phyloP scores from a whole-genome alignment of 2,113 vertebrate species.

The Pycnonotus jocosus region DNA sequence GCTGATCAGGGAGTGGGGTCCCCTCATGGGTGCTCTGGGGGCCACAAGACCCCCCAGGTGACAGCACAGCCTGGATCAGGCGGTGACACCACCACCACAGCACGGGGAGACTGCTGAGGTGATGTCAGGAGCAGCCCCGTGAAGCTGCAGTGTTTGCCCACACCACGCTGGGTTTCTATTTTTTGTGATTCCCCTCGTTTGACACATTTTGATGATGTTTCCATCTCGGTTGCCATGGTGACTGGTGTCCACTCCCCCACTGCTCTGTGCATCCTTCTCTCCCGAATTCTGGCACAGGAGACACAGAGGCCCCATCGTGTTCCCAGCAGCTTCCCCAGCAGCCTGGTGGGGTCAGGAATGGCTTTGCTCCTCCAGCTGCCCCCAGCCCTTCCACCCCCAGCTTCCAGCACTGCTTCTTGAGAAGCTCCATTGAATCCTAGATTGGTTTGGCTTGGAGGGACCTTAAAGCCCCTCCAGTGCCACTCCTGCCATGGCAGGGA shows the following conservation, averaged over 20 bases:
- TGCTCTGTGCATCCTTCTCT: neutral
- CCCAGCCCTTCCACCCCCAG: neutral
- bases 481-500: neutral
- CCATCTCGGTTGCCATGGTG: neutral
- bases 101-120: rapidly evolving
- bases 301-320: rapidly evolving
- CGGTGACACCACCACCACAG: rapidly evolving
- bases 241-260: neutral
- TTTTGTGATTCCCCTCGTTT: neutral
- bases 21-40: rapidly evolving
- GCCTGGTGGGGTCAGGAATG: neutral
- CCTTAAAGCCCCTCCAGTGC: rapidly evolving
- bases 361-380: neutral
- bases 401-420: neutral
- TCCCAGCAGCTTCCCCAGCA: neutral
- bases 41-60: rapidly evolving
- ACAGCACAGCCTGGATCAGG: rapidly evolving
- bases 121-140: neutral
- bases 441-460: rapidly evolving
- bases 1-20: rapidly evolving
- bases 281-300: neutral
- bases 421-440: neutral
- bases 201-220: neutral
- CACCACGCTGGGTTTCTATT: neutral
- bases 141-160: neutral